These are phyloP conservation scores for Scaptomyza cyrtandrae DNA, from an alignment of 2,888 invertebrate genomes.

Conservation along the genomic window DNA sequence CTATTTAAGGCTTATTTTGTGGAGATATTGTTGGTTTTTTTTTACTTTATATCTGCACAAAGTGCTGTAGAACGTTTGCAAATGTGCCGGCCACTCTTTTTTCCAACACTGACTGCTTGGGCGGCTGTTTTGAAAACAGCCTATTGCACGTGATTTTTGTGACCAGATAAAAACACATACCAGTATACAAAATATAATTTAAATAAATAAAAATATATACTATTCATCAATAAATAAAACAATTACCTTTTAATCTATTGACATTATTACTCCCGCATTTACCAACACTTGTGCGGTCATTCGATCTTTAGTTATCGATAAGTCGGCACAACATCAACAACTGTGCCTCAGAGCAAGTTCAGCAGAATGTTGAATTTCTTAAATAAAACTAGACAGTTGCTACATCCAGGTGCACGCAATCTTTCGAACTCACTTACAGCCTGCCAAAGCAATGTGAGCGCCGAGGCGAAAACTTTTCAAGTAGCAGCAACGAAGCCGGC, in stretches of 20 bases:
- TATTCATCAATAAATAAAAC: too few species aligned
- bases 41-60: background rate
- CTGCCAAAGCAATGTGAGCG: constrained; percentile 25
- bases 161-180: background rate
- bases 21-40: background rate
- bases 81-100: background rate
- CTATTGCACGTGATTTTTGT: background rate
- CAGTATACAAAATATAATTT: too few species aligned
- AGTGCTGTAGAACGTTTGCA: constrained; percentile 22
- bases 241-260: too few species aligned
- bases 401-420: constrained; percentile 60
- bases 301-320: constrained; percentile 31
- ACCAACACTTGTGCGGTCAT: constrained; percentile 5
- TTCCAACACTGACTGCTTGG: constrained; percentile 15
- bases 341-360: constrained; percentile 21
- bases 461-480: constrained; percentile 14
- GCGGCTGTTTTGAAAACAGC: constrained; percentile 23
- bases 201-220: too few species aligned
- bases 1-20: background rate
- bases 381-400: constrained; percentile 66
- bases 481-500: constrained; percentile 65
- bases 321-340: constrained; percentile 23
- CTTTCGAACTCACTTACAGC: constrained; percentile 41
- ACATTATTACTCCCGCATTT: background rate
- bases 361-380: constrained; percentile 76